A percentile compares a stretch with the other conserved stretches of the same genome.
These are phyloP conservation scores for Bhutanitis thaidina DNA, from an alignment of 2,888 invertebrate genomes.

Conservation along the genomic window DNA sequence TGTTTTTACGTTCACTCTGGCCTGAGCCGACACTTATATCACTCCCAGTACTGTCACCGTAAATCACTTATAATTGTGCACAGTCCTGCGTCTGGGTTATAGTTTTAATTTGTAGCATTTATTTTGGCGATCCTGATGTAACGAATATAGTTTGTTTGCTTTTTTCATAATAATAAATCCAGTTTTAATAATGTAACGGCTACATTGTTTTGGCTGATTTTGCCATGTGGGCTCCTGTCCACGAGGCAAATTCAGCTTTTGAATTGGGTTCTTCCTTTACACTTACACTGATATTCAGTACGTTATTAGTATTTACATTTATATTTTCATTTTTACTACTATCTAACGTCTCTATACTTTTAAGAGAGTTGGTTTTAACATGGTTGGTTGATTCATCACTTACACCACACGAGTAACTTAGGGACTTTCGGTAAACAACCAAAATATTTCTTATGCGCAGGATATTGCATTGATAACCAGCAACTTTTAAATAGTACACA, in stretches of 20 bases:
- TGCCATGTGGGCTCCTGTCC: too few species aligned
- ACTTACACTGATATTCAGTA: constrained; percentile 29
- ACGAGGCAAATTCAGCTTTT: constrained; percentile 56
- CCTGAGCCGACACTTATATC: neutral
- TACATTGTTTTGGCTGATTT: too few species aligned
- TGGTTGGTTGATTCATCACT: constrained; percentile 42
- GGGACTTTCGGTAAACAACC: too few species aligned
- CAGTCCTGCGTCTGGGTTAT: neutral
- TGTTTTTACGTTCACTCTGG: constrained; percentile 2
- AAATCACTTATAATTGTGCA: constrained; percentile 15
- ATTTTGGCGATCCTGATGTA: neutral
- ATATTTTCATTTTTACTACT: constrained; percentile 52
- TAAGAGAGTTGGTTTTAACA: constrained; percentile 39
- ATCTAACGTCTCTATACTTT: constrained; percentile 52
- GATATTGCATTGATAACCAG: too few species aligned
- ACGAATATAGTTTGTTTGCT: neutral
- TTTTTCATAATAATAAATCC: neutral
- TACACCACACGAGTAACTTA: constrained; percentile 50
- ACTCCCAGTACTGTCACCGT: neutral
- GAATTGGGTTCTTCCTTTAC: constrained; percentile 58
- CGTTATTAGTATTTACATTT: constrained; percentile 37
- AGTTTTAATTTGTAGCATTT: constrained; percentile 3
- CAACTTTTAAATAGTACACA: too few species aligned
- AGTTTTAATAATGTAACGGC: neutral
- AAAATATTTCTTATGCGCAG: too few species aligned